Evolutionary conservation across 1,140 invertebrate genomes (phyloP), one percentile per base, ranked within the genome.

Genomic region (Cardiocondyla obscurior): DNA sequence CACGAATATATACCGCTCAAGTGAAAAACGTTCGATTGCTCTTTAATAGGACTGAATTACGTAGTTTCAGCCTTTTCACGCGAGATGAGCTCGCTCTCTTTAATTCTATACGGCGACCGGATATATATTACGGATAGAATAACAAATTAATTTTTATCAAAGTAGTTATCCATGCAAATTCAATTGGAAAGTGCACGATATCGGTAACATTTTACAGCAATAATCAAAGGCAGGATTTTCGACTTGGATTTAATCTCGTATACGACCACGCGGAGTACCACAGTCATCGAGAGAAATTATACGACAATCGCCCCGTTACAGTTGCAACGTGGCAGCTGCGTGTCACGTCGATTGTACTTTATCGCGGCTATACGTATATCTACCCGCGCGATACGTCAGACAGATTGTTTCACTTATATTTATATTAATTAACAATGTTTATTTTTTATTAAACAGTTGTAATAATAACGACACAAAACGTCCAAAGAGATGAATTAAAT

Each of bases 291-390:
- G 46, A 58, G 64, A 53, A 83, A 79, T 86, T 57, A 69, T 58
- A 44, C 51, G 30, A 44, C 58, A 67, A 83, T 73, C 44, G 30
- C 12, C 28, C 57, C 42, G 60, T 69, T 55, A 60, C 67, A 39
- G 49, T 83, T 44, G 79, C 64, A 76, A 81, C 79, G 84, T 81
- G 62, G 65, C 73, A 81, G 81, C 81, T 74, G 72, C 65, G 12
- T n/a, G n/a, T 64, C 53, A 70, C n/a, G 57, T 74, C 53, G 36
- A 65, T n/a, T 3, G 67, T 16, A 39, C 74, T 86, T 76, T 70
- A 51, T 84, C 33, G 81, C 53, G n/a, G 8, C 46, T 44, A 46
- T 22, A 19, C 53, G n/a, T n/a, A n/a, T n/a, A n/a, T n/a, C n/a
- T n/a, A n/a, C n/a, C n/a, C n/a, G 42, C 25, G 6, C 36, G 67